Conservation (phyloP, 2,888 invertebrate species). For the Apamea epomidion region DNA sequence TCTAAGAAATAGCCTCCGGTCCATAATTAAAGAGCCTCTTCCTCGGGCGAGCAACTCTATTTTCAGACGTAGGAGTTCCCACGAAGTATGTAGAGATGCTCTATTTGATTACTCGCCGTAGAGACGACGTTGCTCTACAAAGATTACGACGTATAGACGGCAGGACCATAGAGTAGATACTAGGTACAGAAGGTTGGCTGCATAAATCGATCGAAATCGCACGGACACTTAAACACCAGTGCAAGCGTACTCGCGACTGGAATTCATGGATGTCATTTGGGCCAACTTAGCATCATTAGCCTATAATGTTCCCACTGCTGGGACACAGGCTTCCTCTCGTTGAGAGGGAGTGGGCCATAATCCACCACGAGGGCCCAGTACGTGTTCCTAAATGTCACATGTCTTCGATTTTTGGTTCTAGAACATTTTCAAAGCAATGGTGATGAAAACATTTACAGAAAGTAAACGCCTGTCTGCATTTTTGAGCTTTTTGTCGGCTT, state of each 20-base stretch:
- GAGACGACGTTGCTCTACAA: slow-evolving; percentile 37
- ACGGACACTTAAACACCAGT: not conserved
- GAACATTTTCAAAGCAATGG: too few species aligned
- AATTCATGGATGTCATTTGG: too few species aligned
- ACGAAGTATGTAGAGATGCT: slow-evolving; percentile 51
- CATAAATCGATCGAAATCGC: not conserved
- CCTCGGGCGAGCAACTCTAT: slow-evolving; percentile 33
- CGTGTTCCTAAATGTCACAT: not conserved
- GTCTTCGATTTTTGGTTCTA: too few species aligned
- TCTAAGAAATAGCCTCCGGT: slow-evolving; percentile 16
- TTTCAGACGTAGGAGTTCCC: slow-evolving; percentile 31
- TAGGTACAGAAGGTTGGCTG: not conserved
- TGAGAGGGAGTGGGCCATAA: too few species aligned
- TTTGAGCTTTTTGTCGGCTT: not conserved
- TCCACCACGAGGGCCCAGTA: not conserved
- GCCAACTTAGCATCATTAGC: too few species aligned
- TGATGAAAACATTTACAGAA: not conserved
- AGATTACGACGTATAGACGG: slow-evolving; percentile 30
- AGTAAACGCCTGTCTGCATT: not conserved
- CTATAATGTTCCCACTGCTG: too few species aligned
- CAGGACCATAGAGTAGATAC: not conserved
- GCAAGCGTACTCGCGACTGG: not conserved
- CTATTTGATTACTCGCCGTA: slow-evolving; percentile 58
- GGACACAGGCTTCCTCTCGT: too few species aligned
- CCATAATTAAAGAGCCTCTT: slow-evolving; percentile 46